A percentile compares a stretch with the other conserved stretches of the same genome.
Conservation (phyloP, 2,797 vertebrate species). For the Hemibagrus guttatus region DNA sequence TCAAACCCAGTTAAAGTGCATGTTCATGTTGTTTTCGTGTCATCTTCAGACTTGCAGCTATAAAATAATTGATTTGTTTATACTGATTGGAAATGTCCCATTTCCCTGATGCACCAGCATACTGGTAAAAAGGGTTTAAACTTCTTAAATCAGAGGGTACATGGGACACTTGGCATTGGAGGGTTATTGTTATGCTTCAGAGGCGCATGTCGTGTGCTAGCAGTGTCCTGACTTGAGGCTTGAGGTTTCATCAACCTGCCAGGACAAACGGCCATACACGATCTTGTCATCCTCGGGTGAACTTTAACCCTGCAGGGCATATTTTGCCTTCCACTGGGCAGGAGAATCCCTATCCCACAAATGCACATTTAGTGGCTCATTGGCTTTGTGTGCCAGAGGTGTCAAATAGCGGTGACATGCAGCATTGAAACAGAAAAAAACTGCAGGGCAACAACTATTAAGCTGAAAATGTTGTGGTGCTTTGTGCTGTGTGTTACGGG, state of each 20-base stretch:
- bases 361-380: slow-evolving; percentile 32
- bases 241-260: slow-evolving; percentile 23
- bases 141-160: background rate
- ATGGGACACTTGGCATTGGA: background rate
- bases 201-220: background rate
- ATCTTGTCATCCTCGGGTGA: slow-evolving; percentile 30
- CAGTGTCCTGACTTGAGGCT: slow-evolving; percentile 25
- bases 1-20: no score
- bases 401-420: slow-evolving; percentile 6
- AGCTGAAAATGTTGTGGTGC: background rate
- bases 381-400: slow-evolving; percentile 29
- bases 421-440: background rate
- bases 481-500: background rate
- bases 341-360: slow-evolving; percentile 21
- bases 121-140: background rate
- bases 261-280: slow-evolving; percentile 20
- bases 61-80: no score
- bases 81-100: no score
- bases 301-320: slow-evolving; percentile 29
- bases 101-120: no score
- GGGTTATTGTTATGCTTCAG: slow-evolving; percentile 14
- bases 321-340: slow-evolving; percentile 28
- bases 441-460: slow-evolving; percentile 3
- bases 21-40: no score
- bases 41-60: no score